Percentiles rank a stretch among this genome's conserved stretches.
Evolutionary conservation across 2,888 invertebrate species (phyloP).

Genomic region (Clusia tigrina): DNA sequence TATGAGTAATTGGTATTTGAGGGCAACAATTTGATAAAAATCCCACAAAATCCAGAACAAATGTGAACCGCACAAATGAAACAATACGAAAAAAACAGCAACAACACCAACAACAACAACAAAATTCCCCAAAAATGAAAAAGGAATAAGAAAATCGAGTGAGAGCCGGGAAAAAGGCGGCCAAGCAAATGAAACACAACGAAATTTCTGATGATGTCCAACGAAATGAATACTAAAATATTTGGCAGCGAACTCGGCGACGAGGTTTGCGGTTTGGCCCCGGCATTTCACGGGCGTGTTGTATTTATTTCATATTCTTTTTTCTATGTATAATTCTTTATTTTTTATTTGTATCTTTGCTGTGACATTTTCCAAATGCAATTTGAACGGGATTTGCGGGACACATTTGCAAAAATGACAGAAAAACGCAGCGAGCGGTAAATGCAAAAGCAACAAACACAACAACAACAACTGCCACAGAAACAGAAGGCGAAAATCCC

Average conservation of each 20-base stretch:
- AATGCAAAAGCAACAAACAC: constrained; percentile 2
- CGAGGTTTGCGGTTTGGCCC: no score
- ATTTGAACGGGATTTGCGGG: constrained; percentile 55
- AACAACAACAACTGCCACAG: constrained; percentile 23
- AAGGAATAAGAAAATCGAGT: no score
- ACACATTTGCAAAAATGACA: constrained; percentile 55
- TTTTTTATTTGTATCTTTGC: no score
- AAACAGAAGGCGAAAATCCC: constrained; percentile 23
- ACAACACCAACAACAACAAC: neutral
- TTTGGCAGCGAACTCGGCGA: no score
- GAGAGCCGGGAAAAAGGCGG: no score
- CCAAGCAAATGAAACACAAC: neutral
- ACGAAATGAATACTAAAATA: no score
- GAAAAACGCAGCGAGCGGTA: constrained; percentile 49
- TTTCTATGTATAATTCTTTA: no score
- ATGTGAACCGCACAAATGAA: neutral
- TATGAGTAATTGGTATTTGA: constrained; percentile 4
- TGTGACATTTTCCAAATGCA: no score
- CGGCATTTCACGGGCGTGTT: no score
- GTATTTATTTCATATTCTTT: no score
- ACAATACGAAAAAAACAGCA: neutral
- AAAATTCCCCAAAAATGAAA: neutral
- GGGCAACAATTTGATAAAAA: constrained; percentile 4
- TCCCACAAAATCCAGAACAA: constrained; percentile 1
- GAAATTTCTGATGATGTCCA: no score